These are phyloP conservation scores for Axinella damicornis DNA, from an alignment of 37 sponge, comb jelly and placozoan genomes.

Conservation along the genomic window DNA sequence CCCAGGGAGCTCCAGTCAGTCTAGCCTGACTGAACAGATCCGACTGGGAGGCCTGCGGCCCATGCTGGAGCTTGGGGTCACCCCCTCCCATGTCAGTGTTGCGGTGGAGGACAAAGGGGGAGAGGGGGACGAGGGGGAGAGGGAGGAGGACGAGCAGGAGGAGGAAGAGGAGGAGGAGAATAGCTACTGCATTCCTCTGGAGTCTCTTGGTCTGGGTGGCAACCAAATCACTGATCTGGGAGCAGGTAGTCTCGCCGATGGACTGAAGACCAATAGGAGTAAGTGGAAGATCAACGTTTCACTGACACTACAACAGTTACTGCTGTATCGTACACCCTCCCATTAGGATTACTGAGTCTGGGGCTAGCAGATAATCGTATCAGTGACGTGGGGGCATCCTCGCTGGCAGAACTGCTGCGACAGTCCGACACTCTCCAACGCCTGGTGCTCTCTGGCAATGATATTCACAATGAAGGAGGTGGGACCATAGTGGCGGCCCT, in stretches of 20 bases:
- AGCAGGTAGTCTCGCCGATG: slow-evolving; percentile 32
- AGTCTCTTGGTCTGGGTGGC: slow-evolving; percentile 80
- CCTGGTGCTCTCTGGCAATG: slow-evolving; percentile 66
- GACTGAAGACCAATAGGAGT: slow-evolving; percentile 58
- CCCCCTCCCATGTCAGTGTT: slow-evolving; percentile 40
- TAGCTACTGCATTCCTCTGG: slow-evolving; percentile 34
- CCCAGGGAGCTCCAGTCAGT: not conserved
- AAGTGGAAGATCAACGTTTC: slow-evolving; percentile 1
- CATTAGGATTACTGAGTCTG: slow-evolving; percentile 50
- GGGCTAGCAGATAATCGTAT: slow-evolving; percentile 72
- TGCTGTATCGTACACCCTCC: not conserved
- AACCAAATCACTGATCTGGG: slow-evolving; percentile 68
- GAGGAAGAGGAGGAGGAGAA: slow-evolving; percentile 29
- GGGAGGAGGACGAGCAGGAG: not conserved
- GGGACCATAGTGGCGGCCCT: slow-evolving; percentile 63
- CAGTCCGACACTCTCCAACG: slow-evolving; percentile 55
- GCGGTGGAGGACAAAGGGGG: not conserved
- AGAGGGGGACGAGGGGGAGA: not conserved
- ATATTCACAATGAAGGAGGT: slow-evolving; percentile 71
- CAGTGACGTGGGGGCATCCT: slow-evolving; percentile 70
- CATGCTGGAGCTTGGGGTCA: slow-evolving; percentile 34
- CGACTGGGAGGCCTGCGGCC: slow-evolving; percentile 1
- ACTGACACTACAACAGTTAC: too few relatives aligned
- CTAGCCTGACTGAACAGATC: slow-evolving; percentile 30
- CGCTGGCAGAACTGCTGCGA: slow-evolving; percentile 62